Conservation (phyloP, 1,140 invertebrate genomes). For the Zaprionus tsacasi region DNA sequence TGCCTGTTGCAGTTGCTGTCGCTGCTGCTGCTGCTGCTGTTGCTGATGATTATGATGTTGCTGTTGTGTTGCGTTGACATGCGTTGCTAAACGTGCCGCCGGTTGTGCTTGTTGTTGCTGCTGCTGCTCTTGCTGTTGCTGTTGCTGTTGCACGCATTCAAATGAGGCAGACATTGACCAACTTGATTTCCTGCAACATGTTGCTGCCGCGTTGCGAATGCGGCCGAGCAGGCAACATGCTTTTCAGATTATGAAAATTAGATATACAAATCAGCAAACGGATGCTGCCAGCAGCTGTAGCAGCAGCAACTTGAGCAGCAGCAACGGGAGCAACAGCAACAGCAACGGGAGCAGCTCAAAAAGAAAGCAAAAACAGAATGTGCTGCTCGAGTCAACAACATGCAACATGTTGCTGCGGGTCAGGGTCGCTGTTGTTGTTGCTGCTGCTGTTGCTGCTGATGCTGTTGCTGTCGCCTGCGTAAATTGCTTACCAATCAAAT, state of each 20-base stretch:
- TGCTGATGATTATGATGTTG: slow-evolving; percentile 55
- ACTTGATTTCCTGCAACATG: slow-evolving; percentile 74
- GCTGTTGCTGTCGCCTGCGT: slow-evolving; percentile 51
- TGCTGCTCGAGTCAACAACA: slow-evolving; percentile 42
- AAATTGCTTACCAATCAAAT: slow-evolving; percentile 79
- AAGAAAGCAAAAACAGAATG: slow-evolving; percentile 17
- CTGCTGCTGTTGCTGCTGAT: slow-evolving; percentile 24
- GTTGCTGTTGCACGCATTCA: slow-evolving; percentile 59
- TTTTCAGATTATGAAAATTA: slow-evolving; percentile 81
- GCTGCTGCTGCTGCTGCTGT: slow-evolving; percentile 37
- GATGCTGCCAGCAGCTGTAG: slow-evolving; percentile 65
- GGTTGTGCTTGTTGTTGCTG: slow-evolving; percentile 39
- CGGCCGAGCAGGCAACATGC: slow-evolving; percentile 47
- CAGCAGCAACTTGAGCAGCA: slow-evolving; percentile 53
- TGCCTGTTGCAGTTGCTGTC: slow-evolving; percentile 46
- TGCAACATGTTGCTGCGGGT: slow-evolving; percentile 78
- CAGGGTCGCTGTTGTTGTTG: slow-evolving; percentile 54
- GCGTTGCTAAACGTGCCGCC: slow-evolving; percentile 79
- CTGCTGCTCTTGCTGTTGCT: slow-evolving; percentile 19
- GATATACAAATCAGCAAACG: slow-evolving; percentile 83
- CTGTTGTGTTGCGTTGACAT: slow-evolving; percentile 74
- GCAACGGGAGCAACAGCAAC: slow-evolving; percentile 39
- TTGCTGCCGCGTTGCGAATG: slow-evolving; percentile 60
- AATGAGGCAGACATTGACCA: slow-evolving; percentile 64
- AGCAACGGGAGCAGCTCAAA: slow-evolving; percentile 69